Conservation (phyloP, 2,113 vertebrate species). For the Rhodinocichla rosea region DNA sequence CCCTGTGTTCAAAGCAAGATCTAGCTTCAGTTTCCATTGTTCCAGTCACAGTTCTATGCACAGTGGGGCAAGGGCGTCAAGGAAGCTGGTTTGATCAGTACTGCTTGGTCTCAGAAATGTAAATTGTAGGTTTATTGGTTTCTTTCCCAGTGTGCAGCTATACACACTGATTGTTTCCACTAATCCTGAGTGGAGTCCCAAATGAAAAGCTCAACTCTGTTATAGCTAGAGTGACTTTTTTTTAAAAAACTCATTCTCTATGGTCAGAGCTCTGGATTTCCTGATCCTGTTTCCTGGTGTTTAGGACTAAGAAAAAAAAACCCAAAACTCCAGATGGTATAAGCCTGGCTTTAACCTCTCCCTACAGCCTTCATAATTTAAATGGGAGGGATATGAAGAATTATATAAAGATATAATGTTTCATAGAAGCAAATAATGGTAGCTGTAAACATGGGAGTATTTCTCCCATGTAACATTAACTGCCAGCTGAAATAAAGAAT, state of each 20-base stretch:
- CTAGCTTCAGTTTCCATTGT: background rate
- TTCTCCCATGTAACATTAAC: background rate
- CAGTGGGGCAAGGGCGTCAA: background rate
- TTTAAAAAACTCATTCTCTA: background rate
- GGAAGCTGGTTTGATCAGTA: background rate
- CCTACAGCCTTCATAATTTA: background rate
- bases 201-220: background rate
- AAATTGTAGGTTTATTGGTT: background rate
- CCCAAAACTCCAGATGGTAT: background rate
- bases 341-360: background rate
- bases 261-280: background rate
- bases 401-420: background rate
- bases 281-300: background rate
- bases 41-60: background rate
- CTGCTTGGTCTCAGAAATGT: background rate
- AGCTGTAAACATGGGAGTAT: background rate
- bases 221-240: background rate
- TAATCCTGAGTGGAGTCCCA: background rate
- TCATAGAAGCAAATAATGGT: background rate
- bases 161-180: background rate
- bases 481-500: background rate
- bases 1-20: background rate
- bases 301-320: background rate
- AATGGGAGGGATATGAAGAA: background rate
- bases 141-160: background rate